Conservation (phyloP, 2,113 vertebrate genomes). For the Carassius carassius region DNA sequence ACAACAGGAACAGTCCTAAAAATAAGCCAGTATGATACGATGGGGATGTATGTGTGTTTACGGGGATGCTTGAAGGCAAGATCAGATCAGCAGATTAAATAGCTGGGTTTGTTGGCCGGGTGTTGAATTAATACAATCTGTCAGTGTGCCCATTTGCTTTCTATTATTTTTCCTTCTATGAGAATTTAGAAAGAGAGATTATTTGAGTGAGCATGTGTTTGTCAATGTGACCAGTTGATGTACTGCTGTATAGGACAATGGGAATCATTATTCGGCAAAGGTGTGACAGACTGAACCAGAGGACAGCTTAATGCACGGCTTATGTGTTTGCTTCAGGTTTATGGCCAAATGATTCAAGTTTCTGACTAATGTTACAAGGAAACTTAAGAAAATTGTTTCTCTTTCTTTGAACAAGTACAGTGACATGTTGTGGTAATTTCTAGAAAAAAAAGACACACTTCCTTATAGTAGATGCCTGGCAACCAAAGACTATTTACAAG, state of each 20-base stretch:
- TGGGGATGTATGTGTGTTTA: neutral
- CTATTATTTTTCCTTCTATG: neutral
- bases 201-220: neutral
- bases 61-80: neutral
- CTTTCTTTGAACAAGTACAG: neutral
- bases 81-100: neutral
- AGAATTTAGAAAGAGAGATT: neutral
- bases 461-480: too few relatives aligned
- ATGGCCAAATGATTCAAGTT: neutral
- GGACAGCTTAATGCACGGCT: neutral
- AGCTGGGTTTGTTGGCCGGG: neutral
- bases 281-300: neutral
- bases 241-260: neutral
- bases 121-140: neutral
- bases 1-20: neutral
- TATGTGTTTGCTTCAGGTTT: neutral
- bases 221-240: neutral
- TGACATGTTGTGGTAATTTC: neutral
- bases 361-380: neutral
- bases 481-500: neutral
- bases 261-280: neutral
- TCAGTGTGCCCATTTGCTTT: neutral
- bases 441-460: neutral
- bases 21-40: neutral
- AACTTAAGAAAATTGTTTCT: neutral